A percentile compares a stretch with the other conserved stretches of the same genome.
Evolutionary conservation across 2,888 invertebrate genomes (phyloP).

Genomic region (Drosophila paucipuncta): DNA sequence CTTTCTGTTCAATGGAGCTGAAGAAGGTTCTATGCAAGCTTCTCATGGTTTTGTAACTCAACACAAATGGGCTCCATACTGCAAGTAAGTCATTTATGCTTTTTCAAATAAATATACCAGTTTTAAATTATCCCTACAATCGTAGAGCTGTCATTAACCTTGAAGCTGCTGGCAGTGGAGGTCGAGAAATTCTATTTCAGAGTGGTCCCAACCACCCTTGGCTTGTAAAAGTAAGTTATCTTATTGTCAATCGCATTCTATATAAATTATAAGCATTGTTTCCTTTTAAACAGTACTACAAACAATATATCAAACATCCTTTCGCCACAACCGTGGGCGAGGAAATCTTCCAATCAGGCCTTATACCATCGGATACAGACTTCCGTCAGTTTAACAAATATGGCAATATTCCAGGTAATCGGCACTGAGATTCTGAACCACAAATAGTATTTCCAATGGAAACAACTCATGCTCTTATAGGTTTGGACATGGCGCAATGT

Average conservation of each 20-base stretch:
- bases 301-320: slow-evolving; percentile 86
- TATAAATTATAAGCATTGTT: neutral
- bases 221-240: slow-evolving; percentile 81
- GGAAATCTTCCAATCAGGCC: slow-evolving; percentile 89
- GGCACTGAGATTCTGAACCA: too few relatives aligned
- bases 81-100: slow-evolving; percentile 77
- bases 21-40: slow-evolving; percentile 88
- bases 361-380: slow-evolving; percentile 89
- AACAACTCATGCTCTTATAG: slow-evolving; percentile 83
- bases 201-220: slow-evolving; percentile 90
- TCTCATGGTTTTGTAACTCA: slow-evolving; percentile 89
- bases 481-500: slow-evolving; percentile 91
- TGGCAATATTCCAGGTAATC: slow-evolving; percentile 68
- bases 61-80: slow-evolving; percentile 92
- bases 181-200: slow-evolving; percentile 95
- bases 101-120: too few relatives aligned
- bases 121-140: too few relatives aligned
- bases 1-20: slow-evolving; percentile 89
- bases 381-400: slow-evolving; percentile 87
- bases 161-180: slow-evolving; percentile 96
- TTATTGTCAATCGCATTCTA: neutral
- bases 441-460: neutral
- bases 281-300: slow-evolving; percentile 83
- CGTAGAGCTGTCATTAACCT: slow-evolving; percentile 92
- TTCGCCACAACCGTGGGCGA: slow-evolving; percentile 87